Base-by-base conservation (phyloP, 2,888 invertebrate genomes). In the Ochropleura plecta region DNA sequence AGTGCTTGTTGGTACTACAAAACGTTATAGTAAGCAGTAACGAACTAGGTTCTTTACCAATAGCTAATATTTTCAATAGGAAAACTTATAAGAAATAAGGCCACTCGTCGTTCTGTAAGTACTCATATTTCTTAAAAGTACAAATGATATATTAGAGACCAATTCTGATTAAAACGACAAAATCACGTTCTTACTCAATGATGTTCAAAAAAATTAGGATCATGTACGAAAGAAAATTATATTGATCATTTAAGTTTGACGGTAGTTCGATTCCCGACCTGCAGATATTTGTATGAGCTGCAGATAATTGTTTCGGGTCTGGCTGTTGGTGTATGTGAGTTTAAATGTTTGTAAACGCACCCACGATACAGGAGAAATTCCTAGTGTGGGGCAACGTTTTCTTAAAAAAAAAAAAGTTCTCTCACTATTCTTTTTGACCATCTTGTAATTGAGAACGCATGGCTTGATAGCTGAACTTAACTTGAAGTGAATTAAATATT, bases 401-500 rank as follows among this genome's bases (percentile, higher is more conserved):
- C n/a, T n/a, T n/a, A n/a, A n/a, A n/a, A n/a, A n/a, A n/a, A n/a
- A n/a, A n/a, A n/a, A n/a, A n/a, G n/a, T 30, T 30, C 30, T 2
- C 30, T 1, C n/a, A 20, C 40, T 5, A 10, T 12, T 55, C 4
- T 60, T 62, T 9, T 42, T 62, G 42, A 48, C 3, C 10, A n/a
- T 9, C 9, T 16, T 20, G 9, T 20, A 68, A n/a, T 59, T 59
- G 0, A 66, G 8, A 49, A 53, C 14, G 8, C 42, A 40, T 7
- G 30, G 4, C 12, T 55, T 62, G 55, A 49, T 63, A 55, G 9
- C n/a, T 49, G 14, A 44, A 49, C 18, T 7, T 49, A 16, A 30
- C 30, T 14, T 8, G 16, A n/a, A 63, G 12, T 20, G 44, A 20
- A 40, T 14, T 55, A 14, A 79, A 79, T 76, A 63, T 71, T 62